Evolutionary conservation across 2,888 invertebrate genomes (phyloP).

Genomic region (Catonia carolina): DNA sequence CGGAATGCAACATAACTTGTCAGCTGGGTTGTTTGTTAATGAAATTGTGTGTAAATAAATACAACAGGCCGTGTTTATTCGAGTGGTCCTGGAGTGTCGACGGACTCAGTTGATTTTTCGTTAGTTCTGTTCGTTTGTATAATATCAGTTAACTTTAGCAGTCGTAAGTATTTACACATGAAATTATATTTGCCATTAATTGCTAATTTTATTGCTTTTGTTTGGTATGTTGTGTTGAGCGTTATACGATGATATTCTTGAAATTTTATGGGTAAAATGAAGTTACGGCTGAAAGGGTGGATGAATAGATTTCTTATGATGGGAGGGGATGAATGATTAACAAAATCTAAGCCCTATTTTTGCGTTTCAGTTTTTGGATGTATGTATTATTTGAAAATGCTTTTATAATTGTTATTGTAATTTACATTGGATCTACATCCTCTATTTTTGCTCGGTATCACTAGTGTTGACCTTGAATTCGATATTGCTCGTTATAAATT

Average conservation of each 20-base stretch:
- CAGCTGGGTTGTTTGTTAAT: neutral
- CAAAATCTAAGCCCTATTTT: too few species aligned
- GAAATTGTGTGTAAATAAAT: neutral
- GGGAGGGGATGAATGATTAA: conserved; percentile 7
- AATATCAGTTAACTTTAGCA: too few species aligned
- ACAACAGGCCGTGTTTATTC: neutral
- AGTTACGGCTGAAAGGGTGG: conserved; percentile 6
- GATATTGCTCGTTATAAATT: neutral
- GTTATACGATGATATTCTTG: too few species aligned
- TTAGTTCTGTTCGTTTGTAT: conserved; percentile 1
- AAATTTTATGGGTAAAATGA: too few species aligned
- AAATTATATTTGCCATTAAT: too few species aligned
- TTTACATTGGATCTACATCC: neutral
- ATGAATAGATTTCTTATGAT: neutral
- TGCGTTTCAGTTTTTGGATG: neutral
- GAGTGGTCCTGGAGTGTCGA: conserved; percentile 7
- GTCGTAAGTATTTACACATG: too few species aligned
- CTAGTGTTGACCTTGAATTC: conserved; percentile 9
- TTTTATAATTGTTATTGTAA: too few species aligned
- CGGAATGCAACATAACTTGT: too few species aligned
- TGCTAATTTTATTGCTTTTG: too few species aligned
- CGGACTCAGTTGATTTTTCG: neutral
- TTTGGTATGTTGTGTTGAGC: too few species aligned
- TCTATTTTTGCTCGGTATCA: neutral
- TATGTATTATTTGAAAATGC: neutral